Conservation (phyloP, 2,888 invertebrate genomes). For the Drepanosiphum platanoidis region DNA sequence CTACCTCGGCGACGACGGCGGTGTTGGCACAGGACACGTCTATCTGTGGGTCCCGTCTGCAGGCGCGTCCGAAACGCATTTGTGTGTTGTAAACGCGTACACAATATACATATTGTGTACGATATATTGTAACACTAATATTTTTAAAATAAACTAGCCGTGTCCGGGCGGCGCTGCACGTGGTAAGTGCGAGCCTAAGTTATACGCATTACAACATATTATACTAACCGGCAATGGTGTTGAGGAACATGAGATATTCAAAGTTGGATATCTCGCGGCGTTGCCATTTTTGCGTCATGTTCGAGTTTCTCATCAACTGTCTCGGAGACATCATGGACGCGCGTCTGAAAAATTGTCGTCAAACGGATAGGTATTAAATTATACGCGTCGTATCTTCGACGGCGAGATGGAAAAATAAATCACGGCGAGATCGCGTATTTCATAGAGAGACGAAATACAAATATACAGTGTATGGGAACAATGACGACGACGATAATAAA, state of each 20-base stretch:
- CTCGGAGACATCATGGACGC: conserved; percentile 99
- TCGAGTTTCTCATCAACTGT: conserved; percentile 98
- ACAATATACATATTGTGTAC: no score
- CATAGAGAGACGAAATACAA: no score
- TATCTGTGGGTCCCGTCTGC: neutral
- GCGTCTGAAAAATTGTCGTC: conserved; percentile 72
- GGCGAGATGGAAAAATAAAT: no score
- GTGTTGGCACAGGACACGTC: neutral
- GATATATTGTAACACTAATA: neutral
- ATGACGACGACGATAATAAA: no score
- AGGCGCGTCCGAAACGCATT: neutral
- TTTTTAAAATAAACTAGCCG: neutral
- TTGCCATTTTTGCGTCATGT: conserved; percentile 99
- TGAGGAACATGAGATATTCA: conserved; percentile 99
- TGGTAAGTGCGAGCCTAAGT: neutral
- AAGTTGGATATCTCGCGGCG: conserved; percentile 99
- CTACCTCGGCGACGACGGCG: neutral
- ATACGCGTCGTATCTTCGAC: no score
- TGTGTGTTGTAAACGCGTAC: neutral
- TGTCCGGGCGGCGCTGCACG: neutral
- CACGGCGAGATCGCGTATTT: no score
- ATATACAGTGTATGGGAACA: no score
- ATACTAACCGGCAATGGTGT: conserved; percentile 92
- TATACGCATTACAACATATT: neutral
- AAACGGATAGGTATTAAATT: neutral